Evolutionary conservation across 2,888 invertebrate species (phyloP), one percentile per base, ranked within the genome.

Genomic region (Acanthopleura granulata): DNA sequence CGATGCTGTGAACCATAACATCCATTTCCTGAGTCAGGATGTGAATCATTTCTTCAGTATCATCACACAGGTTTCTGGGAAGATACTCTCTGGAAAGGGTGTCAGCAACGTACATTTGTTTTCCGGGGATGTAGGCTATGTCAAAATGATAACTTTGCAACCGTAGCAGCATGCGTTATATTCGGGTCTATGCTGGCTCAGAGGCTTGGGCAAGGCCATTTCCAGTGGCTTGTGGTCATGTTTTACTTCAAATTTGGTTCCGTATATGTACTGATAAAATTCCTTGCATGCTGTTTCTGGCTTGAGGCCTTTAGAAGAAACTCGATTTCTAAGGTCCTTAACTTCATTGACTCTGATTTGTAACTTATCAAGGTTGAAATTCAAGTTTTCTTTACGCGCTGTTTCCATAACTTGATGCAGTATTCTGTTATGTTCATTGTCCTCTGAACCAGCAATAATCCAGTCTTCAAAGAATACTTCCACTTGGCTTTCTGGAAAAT

Each of bases 101-200:
- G 71, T 82, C 81, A n/a, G 82, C 81, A 15, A 83, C 62, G 70
- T 74, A 72, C 74, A 83, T 74, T 14, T 75, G 29, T 57, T 76
- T 80, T 27, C 80, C 81, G 25, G 80, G 79, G n/a, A 72, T 69
- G 51, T 75, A 75, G n/a, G 61, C 73, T 15, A 76, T n/a, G 25
- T 76, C 25, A n/a, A 80, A 18, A 30, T 77, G 61, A 73, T 76
- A 6, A 22, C 12, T 3, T 57, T 12, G 12, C 1, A 57, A 22
- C 12, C 12, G 57, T 57, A 57, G 57, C 57, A 6, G 57, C 57
- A 57, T 57, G 12, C 12, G 57, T 57, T 57, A 12, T 18, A 57
- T 4, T 22, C 57, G 3, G 18, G 57, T 3, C n/a, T 3, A 57
- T n/a, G 57, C 57, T 57, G 18, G 57, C 57, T 57, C 57, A 57